These are phyloP conservation scores for Thinocorus orbignyianus DNA, from an alignment of 2,113 vertebrate genomes.

Conservation along the genomic window DNA sequence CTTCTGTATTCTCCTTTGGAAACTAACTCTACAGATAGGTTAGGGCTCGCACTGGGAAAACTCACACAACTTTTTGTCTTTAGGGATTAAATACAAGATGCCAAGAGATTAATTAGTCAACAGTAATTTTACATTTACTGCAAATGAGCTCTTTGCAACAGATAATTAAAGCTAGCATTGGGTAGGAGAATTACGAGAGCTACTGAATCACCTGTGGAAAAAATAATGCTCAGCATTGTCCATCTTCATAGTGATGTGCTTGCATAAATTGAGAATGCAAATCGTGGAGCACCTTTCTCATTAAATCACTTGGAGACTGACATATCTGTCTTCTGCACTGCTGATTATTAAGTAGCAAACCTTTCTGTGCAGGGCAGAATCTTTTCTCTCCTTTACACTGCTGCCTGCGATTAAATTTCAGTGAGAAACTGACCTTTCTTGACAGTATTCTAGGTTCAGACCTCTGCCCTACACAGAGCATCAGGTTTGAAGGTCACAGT, in stretches of 20 bases:
- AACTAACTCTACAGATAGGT: not conserved
- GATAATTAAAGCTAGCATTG: not conserved
- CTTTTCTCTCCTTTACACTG: not conserved
- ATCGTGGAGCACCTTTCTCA: not conserved
- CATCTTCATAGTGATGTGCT: not conserved
- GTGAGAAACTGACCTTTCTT: not conserved
- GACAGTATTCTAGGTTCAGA: not conserved
- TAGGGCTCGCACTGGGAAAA: not conserved
- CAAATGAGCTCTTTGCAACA: constrained; percentile 28
- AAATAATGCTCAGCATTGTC: not conserved
- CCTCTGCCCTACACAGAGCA: not conserved
- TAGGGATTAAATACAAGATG: not conserved
- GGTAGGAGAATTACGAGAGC: not conserved
- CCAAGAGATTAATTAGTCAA: constrained; percentile 39
- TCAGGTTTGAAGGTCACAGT: not conserved
- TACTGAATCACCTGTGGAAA: constrained; percentile 27
- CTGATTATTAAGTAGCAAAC: not conserved
- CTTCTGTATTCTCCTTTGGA: not conserved
- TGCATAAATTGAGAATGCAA: not conserved
- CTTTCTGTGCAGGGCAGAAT: not conserved
- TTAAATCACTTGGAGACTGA: not conserved
- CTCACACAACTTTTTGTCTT: not conserved
- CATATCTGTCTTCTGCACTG: not conserved
- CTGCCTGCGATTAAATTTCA: not conserved
- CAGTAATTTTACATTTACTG: constrained; percentile 1